These are phyloP conservation scores for Megaleporinus macrocephalus DNA, from an alignment of 2,113 vertebrate genomes.

Conservation along the genomic window DNA sequence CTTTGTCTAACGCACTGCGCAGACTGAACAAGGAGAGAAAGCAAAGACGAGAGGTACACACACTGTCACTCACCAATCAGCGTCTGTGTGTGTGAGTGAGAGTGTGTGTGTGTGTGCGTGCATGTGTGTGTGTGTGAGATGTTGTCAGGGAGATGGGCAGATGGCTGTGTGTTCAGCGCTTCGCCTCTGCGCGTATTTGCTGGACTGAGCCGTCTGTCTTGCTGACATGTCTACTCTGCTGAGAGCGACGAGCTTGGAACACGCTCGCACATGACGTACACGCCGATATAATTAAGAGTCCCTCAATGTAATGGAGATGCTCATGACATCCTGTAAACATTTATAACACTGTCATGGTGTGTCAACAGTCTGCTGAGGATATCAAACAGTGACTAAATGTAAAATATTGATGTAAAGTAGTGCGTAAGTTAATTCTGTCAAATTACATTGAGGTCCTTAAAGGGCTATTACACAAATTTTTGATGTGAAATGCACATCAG, in stretches of 20 bases:
- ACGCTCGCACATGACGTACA: slow-evolving; percentile 39
- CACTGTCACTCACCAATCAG: slow-evolving; percentile 22
- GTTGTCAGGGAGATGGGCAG: slow-evolving; percentile 60
- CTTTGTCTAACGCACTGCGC: slow-evolving; percentile 18
- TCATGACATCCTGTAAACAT: slow-evolving; percentile 39
- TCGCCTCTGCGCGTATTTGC: slow-evolving; percentile 49
- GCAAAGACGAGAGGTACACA: slow-evolving; percentile 28
- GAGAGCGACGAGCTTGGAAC: slow-evolving; percentile 30
- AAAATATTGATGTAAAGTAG: background rate
- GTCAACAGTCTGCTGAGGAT: slow-evolving; percentile 6
- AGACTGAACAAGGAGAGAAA: slow-evolving; percentile 12
- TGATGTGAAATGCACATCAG: too few species aligned
- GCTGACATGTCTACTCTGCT: slow-evolving; percentile 51
- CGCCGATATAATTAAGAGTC: slow-evolving; percentile 31
- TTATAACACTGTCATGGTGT: slow-evolving; percentile 10
- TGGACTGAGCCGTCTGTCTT: slow-evolving; percentile 51
- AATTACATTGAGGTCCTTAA: background rate
- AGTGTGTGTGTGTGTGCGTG: background rate
- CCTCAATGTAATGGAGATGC: background rate
- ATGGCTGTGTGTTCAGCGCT: slow-evolving; percentile 53
- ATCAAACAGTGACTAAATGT: background rate
- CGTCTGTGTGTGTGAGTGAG: background rate
- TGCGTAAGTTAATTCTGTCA: background rate
- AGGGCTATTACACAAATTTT: too few species aligned
- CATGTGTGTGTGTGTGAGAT: slow-evolving; percentile 34